A percentile compares a stretch with the other conserved stretches of the same genome.
phyloP scores from a whole-genome alignment of 2,888 invertebrate genomes.

The Cantharis lateralis region DNA sequence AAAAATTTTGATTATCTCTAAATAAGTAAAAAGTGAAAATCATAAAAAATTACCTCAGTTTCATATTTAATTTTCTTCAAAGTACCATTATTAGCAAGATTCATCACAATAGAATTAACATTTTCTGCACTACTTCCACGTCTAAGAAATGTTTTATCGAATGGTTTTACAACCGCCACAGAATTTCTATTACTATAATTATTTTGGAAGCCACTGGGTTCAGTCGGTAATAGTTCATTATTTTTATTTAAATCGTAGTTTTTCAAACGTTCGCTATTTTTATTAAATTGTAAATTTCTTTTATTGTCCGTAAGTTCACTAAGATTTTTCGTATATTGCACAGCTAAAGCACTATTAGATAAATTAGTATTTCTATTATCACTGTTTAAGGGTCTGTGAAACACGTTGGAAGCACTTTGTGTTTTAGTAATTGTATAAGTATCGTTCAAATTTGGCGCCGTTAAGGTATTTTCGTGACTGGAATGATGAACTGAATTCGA shows the following conservation, averaged over 20 bases:
- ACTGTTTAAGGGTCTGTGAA: constrained; percentile 40
- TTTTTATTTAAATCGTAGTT: constrained; percentile 37
- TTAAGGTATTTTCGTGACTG: constrained; percentile 14
- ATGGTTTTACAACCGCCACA: constrained; percentile 24
- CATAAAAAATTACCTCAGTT: constrained; percentile 47
- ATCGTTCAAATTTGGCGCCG: constrained; percentile 20
- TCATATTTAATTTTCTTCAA: constrained; percentile 54
- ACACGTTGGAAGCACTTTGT: constrained; percentile 54
- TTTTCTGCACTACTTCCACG: constrained; percentile 53
- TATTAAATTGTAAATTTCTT: constrained; percentile 11
- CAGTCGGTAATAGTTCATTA: constrained; percentile 29
- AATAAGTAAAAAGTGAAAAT: background rate
- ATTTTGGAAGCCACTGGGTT: constrained; percentile 26
- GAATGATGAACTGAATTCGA: constrained; percentile 9
- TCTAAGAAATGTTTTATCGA: constrained; percentile 36
- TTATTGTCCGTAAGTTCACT: constrained; percentile 23
- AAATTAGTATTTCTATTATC: constrained; percentile 35
- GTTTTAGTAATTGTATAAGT: constrained; percentile 50
- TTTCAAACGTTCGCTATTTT: constrained; percentile 12
- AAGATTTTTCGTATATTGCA: constrained; percentile 40
- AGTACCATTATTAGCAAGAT: constrained; percentile 45
- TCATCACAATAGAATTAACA: constrained; percentile 45
- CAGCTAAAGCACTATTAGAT: constrained; percentile 42
- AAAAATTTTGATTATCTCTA: background rate
- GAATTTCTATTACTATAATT: constrained; percentile 30